These are phyloP conservation scores for Eulemur mongoz DNA, from an alignment of 2,797 vertebrate genomes.

Conservation along the genomic window DNA sequence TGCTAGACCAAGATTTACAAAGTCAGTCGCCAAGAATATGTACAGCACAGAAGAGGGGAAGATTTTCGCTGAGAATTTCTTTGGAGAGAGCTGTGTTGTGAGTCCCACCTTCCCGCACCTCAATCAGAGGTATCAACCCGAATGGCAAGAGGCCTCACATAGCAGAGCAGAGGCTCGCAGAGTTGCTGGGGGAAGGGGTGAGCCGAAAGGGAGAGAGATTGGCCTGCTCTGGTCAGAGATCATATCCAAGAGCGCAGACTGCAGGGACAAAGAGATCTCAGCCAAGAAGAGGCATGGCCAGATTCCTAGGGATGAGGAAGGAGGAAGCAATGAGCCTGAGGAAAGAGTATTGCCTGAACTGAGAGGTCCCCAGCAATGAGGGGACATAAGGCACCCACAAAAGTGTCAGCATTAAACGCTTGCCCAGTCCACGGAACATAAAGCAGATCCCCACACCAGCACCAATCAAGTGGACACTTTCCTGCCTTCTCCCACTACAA, in stretches of 20 bases:
- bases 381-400: not conserved
- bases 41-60: not conserved
- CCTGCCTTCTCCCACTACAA: not conserved
- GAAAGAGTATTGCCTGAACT: not conserved
- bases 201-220: not conserved
- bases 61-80: not conserved
- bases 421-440: not conserved
- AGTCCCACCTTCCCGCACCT: not conserved
- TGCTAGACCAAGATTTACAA: constrained; percentile 30
- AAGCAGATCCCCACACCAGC: not conserved
- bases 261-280: not conserved
- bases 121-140: not conserved
- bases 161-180: not conserved
- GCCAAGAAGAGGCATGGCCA: not conserved
- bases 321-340: not conserved
- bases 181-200: not conserved
- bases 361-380: not conserved
- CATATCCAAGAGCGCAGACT: not conserved
- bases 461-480: not conserved
- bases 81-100: not conserved
- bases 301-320: not conserved
- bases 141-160: not conserved
- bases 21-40: constrained; percentile 29
- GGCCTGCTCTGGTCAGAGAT: not conserved
- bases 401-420: not conserved